These are phyloP conservation scores for Ennomos erosarius DNA, from an alignment of 2,888 invertebrate species.

Conservation along the genomic window DNA sequence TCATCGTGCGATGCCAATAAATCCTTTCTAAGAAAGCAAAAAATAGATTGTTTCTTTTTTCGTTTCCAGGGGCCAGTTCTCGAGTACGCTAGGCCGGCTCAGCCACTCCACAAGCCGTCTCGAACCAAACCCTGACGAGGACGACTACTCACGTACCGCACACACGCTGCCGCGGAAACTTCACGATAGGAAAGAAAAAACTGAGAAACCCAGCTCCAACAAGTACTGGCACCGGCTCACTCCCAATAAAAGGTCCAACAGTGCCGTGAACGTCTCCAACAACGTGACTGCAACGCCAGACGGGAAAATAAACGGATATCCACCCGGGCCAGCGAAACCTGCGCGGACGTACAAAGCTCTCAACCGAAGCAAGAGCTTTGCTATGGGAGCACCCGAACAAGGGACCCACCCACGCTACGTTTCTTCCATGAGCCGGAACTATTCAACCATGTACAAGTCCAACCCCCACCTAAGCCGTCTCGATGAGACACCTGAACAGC, in stretches of 20 bases:
- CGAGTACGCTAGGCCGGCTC: constrained; percentile 92
- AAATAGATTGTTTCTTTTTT: constrained; percentile 47
- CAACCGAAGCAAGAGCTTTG: constrained; percentile 93
- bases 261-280: constrained; percentile 88
- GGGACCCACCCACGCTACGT: constrained; percentile 79
- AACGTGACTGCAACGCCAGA: constrained; percentile 67
- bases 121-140: constrained; percentile 84
- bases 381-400: constrained; percentile 88
- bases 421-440: constrained; percentile 77
- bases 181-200: constrained; percentile 80
- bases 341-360: constrained; percentile 92
- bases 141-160: constrained; percentile 86
- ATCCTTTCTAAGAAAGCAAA: constrained; percentile 48
- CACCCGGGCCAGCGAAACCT: constrained; percentile 90
- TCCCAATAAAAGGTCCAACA: constrained; percentile 83
- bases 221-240: constrained; percentile 81
- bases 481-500: constrained; percentile 88
- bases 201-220: constrained; percentile 74
- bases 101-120: constrained; percentile 93
- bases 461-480: constrained; percentile 90
- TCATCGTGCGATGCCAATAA: constrained; percentile 60
- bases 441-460: constrained; percentile 89
- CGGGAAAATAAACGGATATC: constrained; percentile 75
- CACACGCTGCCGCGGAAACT: constrained; percentile 92
- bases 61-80: constrained; percentile 88